A percentile compares a stretch with the other conserved stretches of the same genome.
These are phyloP conservation scores for Bursaphelenchus okinawaensis DNA, from an alignment of 2,888 invertebrate species.

Conservation along the genomic window DNA sequence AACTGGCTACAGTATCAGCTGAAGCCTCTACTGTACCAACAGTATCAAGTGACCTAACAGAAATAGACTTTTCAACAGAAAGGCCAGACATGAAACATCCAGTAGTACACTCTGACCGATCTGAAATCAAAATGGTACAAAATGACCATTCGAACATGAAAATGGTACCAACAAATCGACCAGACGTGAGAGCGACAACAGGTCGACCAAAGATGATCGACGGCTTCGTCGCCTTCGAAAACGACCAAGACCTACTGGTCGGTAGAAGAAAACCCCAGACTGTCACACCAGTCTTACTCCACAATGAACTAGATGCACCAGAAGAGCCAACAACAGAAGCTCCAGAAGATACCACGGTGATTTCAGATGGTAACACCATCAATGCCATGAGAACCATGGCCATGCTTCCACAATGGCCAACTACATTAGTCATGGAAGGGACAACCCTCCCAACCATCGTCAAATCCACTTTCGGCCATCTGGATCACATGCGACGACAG, in stretches of 20 bases:
- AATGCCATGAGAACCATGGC: slow-evolving; percentile 1
- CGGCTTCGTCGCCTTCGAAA: neutral
- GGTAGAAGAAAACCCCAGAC: neutral
- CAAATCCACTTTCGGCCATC: neutral
- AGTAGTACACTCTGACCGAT: no score
- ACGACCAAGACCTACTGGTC: neutral
- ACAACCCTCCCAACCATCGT: neutral
- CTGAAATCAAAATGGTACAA: no score
- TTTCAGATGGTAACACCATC: neutral
- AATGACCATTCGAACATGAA: neutral
- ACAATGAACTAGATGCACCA: neutral
- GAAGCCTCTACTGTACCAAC: neutral
- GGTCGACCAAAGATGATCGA: neutral
- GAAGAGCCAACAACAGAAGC: neutral
- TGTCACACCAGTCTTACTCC: neutral
- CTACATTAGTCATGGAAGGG: neutral
- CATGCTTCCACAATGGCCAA: neutral
- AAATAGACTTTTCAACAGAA: no score
- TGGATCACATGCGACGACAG: neutral
- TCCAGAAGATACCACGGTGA: neutral
- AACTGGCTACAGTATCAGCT: neutral
- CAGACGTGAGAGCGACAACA: no score
- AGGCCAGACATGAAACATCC: no score
- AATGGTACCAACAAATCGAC: neutral
- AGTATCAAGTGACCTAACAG: no score